Evolutionary conservation across 2,888 invertebrate species (phyloP).

Genomic region (Pterobdella sp.): DNA sequence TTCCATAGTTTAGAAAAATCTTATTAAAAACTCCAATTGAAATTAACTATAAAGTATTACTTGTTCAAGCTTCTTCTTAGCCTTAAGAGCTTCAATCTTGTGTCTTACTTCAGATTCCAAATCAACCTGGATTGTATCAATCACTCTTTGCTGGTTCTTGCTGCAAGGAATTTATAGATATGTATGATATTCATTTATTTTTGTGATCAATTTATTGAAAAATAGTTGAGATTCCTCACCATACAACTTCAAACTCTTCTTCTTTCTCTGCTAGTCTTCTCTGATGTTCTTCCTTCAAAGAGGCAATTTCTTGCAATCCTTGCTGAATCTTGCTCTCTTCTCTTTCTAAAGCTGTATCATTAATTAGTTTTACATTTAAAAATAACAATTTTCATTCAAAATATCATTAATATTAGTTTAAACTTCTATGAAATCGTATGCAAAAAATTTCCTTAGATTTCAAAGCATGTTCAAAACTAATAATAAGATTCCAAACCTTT

Average conservation of each 20-base stretch:
- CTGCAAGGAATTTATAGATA: conserved; percentile 52
- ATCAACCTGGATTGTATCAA: conserved; percentile 99
- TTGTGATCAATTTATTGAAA: neutral
- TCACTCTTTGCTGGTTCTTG: conserved; percentile 98
- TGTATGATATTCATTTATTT: neutral
- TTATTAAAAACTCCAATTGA: too few species aligned
- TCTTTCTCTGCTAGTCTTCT: conserved; percentile 99
- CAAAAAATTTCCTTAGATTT: too few species aligned
- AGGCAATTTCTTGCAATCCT: conserved; percentile 91
- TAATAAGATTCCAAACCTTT: too few species aligned
- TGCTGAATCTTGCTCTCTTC: conserved; percentile 90
- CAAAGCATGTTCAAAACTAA: too few species aligned
- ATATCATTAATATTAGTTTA: too few species aligned
- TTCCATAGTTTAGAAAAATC: too few species aligned
- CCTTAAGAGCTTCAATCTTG: conserved; percentile 97
- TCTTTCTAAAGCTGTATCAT: conserved; percentile 53
- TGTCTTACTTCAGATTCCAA: conserved; percentile 99
- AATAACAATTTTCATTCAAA: too few species aligned
- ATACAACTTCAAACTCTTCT: conserved; percentile 98
- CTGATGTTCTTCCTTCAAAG: conserved; percentile 98
- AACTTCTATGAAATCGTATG: too few species aligned
- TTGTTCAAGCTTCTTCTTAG: conserved; percentile 99
- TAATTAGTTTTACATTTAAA: too few species aligned
- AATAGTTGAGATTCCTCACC: too few species aligned
- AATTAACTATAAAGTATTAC: too few species aligned